phyloP scores from a whole-genome alignment of 1,140 invertebrate genomes.

The Sycobia sp. region DNA sequence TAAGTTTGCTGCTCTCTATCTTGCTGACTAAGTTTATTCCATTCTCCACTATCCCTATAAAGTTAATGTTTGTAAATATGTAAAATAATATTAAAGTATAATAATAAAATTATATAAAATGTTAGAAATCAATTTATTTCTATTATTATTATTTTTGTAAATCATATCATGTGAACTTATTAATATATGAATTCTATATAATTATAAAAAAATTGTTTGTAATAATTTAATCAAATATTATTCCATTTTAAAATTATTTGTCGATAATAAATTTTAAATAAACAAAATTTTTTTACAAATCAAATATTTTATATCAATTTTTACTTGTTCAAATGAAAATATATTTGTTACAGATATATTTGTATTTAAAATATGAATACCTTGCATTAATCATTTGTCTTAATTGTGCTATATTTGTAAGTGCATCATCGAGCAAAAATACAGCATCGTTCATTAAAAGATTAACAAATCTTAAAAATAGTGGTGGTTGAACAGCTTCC shows the following conservation, averaged over 20 bases:
- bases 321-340: too few species aligned
- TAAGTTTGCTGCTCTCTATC: slow-evolving; percentile 80
- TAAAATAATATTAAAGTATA: too few species aligned
- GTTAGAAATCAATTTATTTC: slow-evolving; percentile 33
- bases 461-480: slow-evolving; percentile 94
- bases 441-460: slow-evolving; percentile 95
- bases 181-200: background rate
- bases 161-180: background rate
- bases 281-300: too few species aligned
- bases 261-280: too few species aligned
- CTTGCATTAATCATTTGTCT: slow-evolving; percentile 73
- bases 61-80: too few species aligned
- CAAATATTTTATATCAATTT: too few species aligned
- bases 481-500: slow-evolving; percentile 85
- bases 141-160: background rate
- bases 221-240: too few species aligned
- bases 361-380: slow-evolving; percentile 57
- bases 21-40: slow-evolving; percentile 71
- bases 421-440: slow-evolving; percentile 89
- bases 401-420: slow-evolving; percentile 84
- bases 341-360: too few species aligned
- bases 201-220: slow-evolving; percentile 9
- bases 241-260: too few species aligned
- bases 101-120: too few species aligned
- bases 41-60: slow-evolving; percentile 75